Evolutionary conservation across 2,888 invertebrate genomes (phyloP).

Genomic region (Xestoiulus laeticollis): DNA sequence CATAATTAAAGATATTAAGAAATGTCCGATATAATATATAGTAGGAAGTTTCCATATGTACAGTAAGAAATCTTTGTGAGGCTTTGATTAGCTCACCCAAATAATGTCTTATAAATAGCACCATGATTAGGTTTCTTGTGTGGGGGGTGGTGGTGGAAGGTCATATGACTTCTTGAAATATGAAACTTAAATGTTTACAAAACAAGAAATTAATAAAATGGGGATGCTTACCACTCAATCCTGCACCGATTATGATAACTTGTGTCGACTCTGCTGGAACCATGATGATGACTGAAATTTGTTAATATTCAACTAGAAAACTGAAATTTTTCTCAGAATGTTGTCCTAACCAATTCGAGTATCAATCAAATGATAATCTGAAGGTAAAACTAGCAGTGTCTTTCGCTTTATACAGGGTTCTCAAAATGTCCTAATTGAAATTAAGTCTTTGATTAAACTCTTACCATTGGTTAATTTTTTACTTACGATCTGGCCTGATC

Average conservation of each 20-base stretch:
- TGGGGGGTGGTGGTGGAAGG: too few species aligned
- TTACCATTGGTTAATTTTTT: neutral
- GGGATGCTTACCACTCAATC: conserved; percentile 55
- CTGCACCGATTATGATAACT: conserved; percentile 58
- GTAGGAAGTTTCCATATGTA: too few species aligned
- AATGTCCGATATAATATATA: too few species aligned
- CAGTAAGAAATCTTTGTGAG: too few species aligned
- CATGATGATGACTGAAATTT: conserved; percentile 5
- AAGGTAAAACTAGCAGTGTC: neutral
- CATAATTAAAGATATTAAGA: too few species aligned
- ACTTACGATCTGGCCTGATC: neutral
- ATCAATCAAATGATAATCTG: neutral
- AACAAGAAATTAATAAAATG: neutral
- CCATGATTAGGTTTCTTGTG: too few species aligned
- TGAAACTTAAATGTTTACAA: neutral
- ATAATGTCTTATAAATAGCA: too few species aligned
- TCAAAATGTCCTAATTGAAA: neutral
- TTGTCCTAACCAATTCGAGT: neutral
- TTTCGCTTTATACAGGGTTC: neutral
- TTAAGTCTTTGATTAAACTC: neutral
- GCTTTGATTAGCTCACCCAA: too few species aligned
- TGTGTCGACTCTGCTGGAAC: conserved; percentile 55
- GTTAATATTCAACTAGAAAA: neutral
- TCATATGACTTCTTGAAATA: neutral
- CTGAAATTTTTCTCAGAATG: neutral